Percentiles rank a stretch among this genome's conserved stretches.
Evolutionary conservation across 2,113 vertebrate genomes (phyloP).

Genomic region (Gnathochromis pfefferi): DNA sequence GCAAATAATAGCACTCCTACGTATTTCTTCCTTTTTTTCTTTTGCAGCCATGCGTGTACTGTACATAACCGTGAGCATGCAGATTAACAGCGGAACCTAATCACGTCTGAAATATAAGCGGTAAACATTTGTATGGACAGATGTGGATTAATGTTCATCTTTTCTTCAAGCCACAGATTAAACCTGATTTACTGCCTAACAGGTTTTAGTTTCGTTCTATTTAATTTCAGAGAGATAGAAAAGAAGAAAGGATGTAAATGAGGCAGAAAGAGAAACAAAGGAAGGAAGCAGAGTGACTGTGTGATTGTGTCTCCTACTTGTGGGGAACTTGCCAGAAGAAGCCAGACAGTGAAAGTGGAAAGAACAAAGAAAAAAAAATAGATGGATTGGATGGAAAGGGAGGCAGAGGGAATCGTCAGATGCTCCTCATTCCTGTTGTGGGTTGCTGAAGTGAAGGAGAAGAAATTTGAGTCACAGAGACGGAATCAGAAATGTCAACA

Average conservation of each 20-base stretch:
- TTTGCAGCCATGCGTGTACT: neutral
- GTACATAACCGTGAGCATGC: neutral
- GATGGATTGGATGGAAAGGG: conserved; percentile 38
- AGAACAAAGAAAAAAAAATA: conserved; percentile 43
- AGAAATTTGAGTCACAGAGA: conserved; percentile 55
- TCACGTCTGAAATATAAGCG: conserved; percentile 63
- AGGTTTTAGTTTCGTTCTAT: conserved; percentile 60
- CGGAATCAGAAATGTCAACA: conserved; percentile 67
- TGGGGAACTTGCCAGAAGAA: conserved; percentile 39
- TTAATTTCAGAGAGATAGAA: conserved; percentile 56
- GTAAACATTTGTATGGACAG: conserved; percentile 75
- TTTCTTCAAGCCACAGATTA: conserved; percentile 74
- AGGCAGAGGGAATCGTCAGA: conserved; percentile 57
- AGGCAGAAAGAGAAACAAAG: conserved; percentile 34
- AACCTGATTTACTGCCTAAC: conserved; percentile 70
- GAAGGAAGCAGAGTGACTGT: conserved; percentile 11
- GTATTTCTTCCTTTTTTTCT: neutral
- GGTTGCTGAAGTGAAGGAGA: conserved; percentile 48
- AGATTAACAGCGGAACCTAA: conserved; percentile 42
- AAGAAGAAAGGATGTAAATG: conserved; percentile 8
- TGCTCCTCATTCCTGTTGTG: conserved; percentile 54
- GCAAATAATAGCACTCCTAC: neutral
- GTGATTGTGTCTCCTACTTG: conserved; percentile 25
- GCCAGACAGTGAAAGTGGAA: conserved; percentile 53
- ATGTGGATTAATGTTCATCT: conserved; percentile 78